These are phyloP conservation scores for Grantiella picta DNA, from an alignment of 2,113 vertebrate species.

Conservation along the genomic window DNA sequence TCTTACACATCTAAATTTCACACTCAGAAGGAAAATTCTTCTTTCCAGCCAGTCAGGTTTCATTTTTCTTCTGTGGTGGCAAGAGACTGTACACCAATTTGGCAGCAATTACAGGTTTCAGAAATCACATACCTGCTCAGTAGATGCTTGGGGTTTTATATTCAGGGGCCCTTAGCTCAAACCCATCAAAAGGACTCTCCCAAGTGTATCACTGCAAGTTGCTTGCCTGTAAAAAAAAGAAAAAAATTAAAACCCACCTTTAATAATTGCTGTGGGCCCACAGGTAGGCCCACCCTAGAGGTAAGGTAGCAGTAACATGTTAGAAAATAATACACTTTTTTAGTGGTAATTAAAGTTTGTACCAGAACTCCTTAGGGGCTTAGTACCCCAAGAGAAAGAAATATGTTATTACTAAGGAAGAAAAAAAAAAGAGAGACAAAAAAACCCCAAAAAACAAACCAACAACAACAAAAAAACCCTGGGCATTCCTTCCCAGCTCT, in stretches of 20 bases:
- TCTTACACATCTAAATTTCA: not conserved
- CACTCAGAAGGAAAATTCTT: not conserved
- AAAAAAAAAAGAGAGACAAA: not conserved
- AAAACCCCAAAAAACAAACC: not conserved
- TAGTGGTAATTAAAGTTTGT: not conserved
- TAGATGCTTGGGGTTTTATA: not conserved
- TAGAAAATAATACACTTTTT: not conserved
- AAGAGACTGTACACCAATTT: not conserved
- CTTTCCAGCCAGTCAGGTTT: not conserved
- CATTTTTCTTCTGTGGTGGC: not conserved
- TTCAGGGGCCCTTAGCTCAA: not conserved
- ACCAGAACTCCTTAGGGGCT: not conserved
- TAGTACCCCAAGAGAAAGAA: not conserved
- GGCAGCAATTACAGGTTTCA: not conserved
- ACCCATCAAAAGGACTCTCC: not conserved
- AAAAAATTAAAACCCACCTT: not conserved
- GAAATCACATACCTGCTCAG: constrained; percentile 2
- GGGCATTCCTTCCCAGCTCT: not conserved
- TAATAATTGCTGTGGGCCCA: not conserved
- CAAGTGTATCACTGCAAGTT: not conserved
- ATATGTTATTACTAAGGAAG: not conserved
- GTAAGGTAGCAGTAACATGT: not conserved
- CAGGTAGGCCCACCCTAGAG: not conserved
- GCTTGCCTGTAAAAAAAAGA: not conserved
- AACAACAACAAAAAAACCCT: not conserved